Evolutionary conservation across 2,113 vertebrate species (phyloP).

Genomic region (Psettodes erumei): DNA sequence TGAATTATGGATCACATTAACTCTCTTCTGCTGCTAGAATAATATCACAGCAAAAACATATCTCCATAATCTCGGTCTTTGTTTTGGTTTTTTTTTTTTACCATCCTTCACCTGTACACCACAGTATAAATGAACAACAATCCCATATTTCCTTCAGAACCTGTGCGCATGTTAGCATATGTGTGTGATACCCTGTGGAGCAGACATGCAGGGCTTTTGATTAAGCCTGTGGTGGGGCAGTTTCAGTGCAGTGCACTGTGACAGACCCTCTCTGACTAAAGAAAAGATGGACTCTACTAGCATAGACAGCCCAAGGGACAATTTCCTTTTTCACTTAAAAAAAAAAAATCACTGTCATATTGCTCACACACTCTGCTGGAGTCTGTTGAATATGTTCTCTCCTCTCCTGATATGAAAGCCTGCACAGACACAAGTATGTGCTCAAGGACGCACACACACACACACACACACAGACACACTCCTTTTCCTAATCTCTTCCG

Average conservation of each 20-base stretch:
- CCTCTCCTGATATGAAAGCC: constrained; percentile 11
- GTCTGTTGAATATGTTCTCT: constrained; percentile 20
- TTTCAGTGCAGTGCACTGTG: constrained; percentile 26
- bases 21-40: background rate
- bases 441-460: background rate
- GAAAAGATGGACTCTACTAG: constrained; percentile 39
- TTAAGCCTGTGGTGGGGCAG: constrained; percentile 16
- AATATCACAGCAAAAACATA: background rate
- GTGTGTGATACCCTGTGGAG: constrained; percentile 13
- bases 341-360: too few relatives aligned
- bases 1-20: constrained; percentile 26
- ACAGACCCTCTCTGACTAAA: constrained; percentile 40
- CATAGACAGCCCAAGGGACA: constrained; percentile 5
- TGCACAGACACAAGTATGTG: background rate
- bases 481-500: constrained; percentile 25
- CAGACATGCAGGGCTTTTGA: constrained; percentile 31
- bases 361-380: constrained; percentile 14
- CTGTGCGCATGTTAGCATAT: background rate
- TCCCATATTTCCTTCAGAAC: background rate
- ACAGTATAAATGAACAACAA: background rate
- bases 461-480: background rate
- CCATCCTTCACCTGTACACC: background rate
- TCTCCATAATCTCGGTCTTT: background rate
- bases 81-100: background rate
- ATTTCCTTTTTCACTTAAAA: constrained; percentile 17